phyloP scores from a whole-genome alignment of 1,140 invertebrate genomes.

The Dendroctonus valens region DNA sequence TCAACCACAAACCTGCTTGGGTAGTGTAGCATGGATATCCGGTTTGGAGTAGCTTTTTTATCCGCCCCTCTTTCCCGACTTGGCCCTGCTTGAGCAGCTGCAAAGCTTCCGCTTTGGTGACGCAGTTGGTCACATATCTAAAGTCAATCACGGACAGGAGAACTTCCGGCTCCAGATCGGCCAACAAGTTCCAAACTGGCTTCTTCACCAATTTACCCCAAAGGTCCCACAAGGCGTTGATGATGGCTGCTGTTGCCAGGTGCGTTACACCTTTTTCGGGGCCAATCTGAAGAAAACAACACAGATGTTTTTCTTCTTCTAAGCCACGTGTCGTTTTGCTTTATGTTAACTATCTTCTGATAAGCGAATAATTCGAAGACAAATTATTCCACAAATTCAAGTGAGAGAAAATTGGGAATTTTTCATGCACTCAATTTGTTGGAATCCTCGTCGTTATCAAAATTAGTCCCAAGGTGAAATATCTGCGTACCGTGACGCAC shows the following conservation, averaged over 20 bases:
- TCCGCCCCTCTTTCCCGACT: constrained; percentile 59
- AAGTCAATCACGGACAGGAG: constrained; percentile 86
- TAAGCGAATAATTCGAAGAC: too few relatives aligned
- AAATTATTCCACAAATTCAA: too few relatives aligned
- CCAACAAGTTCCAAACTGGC: constrained; percentile 82
- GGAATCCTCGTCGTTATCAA: too few relatives aligned
- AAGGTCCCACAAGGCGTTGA: constrained; percentile 90
- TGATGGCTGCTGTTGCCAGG: constrained; percentile 81
- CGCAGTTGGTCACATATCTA: constrained; percentile 73
- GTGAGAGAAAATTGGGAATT: too few relatives aligned
- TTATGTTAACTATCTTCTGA: too few relatives aligned
- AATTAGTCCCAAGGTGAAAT: too few relatives aligned
- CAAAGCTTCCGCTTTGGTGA: constrained; percentile 80
- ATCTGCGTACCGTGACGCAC: too few relatives aligned
- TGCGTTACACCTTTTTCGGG: constrained; percentile 91
- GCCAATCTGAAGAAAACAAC: constrained; percentile 63
- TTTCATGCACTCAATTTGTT: too few relatives aligned
- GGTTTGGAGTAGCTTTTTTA: constrained; percentile 56
- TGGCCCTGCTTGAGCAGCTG: constrained; percentile 64
- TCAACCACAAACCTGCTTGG: constrained; percentile 59
- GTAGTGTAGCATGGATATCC: constrained; percentile 82
- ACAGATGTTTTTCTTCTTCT: not conserved
- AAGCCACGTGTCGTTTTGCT: too few relatives aligned
- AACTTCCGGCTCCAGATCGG: constrained; percentile 78
- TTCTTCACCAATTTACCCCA: constrained; percentile 83